Percentiles rank a stretch among this genome's conserved stretches.
phyloP scores from a whole-genome alignment of 2,888 invertebrate species.

The Hydrotaea cyrtoneurina region DNA sequence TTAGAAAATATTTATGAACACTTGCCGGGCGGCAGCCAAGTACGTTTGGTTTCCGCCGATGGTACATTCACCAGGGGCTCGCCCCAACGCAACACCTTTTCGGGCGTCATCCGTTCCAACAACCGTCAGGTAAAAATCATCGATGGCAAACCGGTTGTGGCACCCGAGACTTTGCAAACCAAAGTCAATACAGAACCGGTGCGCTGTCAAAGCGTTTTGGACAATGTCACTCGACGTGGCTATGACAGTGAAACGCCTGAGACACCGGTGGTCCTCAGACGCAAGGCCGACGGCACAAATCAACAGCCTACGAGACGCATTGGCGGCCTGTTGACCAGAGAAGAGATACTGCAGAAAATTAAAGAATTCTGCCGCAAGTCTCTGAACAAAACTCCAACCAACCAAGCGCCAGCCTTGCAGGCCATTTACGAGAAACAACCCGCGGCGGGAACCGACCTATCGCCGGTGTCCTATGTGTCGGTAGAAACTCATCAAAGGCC shows the following conservation, averaged over 20 bases:
- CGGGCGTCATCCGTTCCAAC: conserved; percentile 72
- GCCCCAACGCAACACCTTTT: conserved; percentile 78
- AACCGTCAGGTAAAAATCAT: conserved; percentile 75
- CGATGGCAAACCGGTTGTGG: conserved; percentile 70
- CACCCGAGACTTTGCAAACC: conserved; percentile 54
- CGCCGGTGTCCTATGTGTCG: conserved; percentile 79
- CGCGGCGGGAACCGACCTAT: conserved; percentile 72
- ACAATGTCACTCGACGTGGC: conserved; percentile 73
- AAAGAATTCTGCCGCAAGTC: conserved; percentile 80
- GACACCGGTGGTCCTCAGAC: conserved; percentile 73
- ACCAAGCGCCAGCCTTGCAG: conserved; percentile 69
- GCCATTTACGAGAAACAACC: conserved; percentile 71
- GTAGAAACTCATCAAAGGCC: conserved; percentile 76
- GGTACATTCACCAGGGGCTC: conserved; percentile 76
- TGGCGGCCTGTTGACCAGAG: conserved; percentile 75
- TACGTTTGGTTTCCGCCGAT: conserved; percentile 66
- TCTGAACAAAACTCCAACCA: conserved; percentile 76
- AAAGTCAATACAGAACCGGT: conserved; percentile 67
- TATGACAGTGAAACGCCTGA: conserved; percentile 74
- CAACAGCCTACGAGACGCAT: conserved; percentile 69
- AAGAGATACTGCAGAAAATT: conserved; percentile 79
- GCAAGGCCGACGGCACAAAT: conserved; percentile 61
- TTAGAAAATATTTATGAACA: conserved; percentile 77
- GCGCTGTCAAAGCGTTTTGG: conserved; percentile 79
- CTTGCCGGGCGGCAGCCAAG: conserved; percentile 68